Evolutionary conservation across 1,140 invertebrate genomes (phyloP), one percentile per base, ranked within the genome.

Genomic region (Condylostylus longicornis): DNA sequence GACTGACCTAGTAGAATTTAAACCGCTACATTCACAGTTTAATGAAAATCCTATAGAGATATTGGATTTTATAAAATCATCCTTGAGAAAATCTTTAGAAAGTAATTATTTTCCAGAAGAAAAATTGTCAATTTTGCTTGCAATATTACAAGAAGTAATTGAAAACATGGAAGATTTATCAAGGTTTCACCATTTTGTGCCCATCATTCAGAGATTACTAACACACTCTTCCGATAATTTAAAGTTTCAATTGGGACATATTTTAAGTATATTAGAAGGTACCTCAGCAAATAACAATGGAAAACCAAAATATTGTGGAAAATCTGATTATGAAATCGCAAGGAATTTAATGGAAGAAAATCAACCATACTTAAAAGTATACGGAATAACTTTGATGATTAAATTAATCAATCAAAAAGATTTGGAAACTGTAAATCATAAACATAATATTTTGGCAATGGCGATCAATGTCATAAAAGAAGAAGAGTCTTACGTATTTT

Each of bases 401-500:
- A 38, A 53, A n/a, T 37, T 56, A 1, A 7, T 61, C 9, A 42
- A 43, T 1, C 40, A 42, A 5, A 43, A 40, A 17, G 52, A 61
- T 40, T 20, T 40, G 2, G 32, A 40, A 2, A 50, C 53, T 1
- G 31, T 54, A 12, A 23, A 47, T 0, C 54, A 61, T 28, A 25
- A 45, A 12, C 58, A 53, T 33, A 35, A 49, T 1, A 45, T 60
- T 1, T 41, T 58, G 12, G 58, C 57, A 1, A 33, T 60, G 12
- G 53, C 58, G 0, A 12, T 61, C 22, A 41, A 38, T 15, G 50
- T 48, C 1, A 40, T 61, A 0, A 58, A 48, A 37, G 41, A 47
- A 5, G 46, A 46, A 14, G 58, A 61, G 18, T 61, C 58, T 3
- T 60, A 58, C 18, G 50, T 52, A 1, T 61, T 57, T 33, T 42